phyloP scores from a whole-genome alignment of 2,888 invertebrate genomes.

The Drosophila stalkeri region DNA sequence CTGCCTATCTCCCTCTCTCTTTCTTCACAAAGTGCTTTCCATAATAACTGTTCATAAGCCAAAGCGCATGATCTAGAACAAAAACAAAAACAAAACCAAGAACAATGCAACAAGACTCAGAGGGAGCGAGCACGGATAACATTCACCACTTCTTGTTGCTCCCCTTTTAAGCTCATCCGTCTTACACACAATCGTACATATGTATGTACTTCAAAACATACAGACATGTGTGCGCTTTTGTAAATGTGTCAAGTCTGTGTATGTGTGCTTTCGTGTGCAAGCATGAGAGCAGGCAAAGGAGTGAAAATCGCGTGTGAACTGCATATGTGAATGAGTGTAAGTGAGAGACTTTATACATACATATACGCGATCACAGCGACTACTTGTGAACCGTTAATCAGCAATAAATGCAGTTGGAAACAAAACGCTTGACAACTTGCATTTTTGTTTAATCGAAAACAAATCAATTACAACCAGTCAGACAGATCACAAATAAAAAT shows the following conservation, averaged over 20 bases:
- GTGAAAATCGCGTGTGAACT: constrained; percentile 61
- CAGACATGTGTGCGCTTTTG: not conserved
- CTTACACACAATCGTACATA: constrained; percentile 3
- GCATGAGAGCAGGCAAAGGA: constrained; percentile 45
- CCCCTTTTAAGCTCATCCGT: constrained; percentile 40
- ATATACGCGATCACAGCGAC: constrained; percentile 23
- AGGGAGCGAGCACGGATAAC: constrained; percentile 22
- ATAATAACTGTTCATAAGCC: constrained; percentile 73
- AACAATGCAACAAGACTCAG: constrained; percentile 34
- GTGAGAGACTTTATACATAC: constrained; percentile 26
- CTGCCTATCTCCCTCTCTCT: constrained; percentile 26
- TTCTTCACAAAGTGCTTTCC: constrained; percentile 36
- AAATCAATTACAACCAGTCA: constrained; percentile 51
- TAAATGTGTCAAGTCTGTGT: not conserved
- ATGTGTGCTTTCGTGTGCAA: constrained; percentile 19
- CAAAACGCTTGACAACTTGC: constrained; percentile 54
- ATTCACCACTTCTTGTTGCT: constrained; percentile 41
- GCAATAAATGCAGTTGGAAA: constrained; percentile 57
- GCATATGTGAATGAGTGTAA: constrained; percentile 26
- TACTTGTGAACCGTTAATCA: constrained; percentile 68
- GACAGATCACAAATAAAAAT: constrained; percentile 40
- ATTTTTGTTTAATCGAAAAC: constrained; percentile 38
- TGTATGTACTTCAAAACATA: not conserved
- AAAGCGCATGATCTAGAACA: constrained; percentile 65
- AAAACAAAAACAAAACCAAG: constrained; percentile 46